phyloP scores from a whole-genome alignment of 2,113 vertebrate genomes.

The Crotalus horridus region DNA sequence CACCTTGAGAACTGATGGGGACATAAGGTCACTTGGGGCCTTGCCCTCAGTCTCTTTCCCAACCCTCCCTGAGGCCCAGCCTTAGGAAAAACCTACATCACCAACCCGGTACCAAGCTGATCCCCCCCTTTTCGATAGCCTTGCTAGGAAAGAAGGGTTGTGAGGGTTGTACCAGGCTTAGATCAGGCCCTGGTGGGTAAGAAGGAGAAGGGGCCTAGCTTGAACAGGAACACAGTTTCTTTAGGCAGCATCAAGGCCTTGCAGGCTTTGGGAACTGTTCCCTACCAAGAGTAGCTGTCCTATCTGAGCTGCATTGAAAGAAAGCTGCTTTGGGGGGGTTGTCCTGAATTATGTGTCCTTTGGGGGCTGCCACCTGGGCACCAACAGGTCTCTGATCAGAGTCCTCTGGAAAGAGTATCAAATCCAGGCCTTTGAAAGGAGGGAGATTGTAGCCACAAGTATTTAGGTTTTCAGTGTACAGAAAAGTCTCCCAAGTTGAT shows the following conservation, averaged over 20 bases:
- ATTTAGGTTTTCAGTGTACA: not conserved
- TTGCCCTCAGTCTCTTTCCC: not conserved
- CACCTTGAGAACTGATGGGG: not conserved
- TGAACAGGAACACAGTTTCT: not conserved
- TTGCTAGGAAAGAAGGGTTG: not conserved
- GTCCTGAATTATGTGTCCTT: fast-evolving
- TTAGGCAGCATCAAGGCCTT: not conserved
- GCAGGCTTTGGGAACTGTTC: not conserved
- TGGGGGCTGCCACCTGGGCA: not conserved
- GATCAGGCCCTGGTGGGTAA: not conserved
- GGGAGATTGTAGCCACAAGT: too few relatives aligned
- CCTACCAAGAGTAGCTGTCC: not conserved
- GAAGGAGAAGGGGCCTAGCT: too few relatives aligned
- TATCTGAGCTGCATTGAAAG: not conserved
- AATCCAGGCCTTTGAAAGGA: not conserved
- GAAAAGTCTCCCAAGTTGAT: not conserved
- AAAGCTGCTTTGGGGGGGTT: not conserved
- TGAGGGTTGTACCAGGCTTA: not conserved
- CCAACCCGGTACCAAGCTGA: not conserved
- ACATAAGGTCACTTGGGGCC: not conserved
- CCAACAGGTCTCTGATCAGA: not conserved
- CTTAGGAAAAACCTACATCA: not conserved
- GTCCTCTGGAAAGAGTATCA: not conserved
- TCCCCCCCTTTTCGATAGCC: not conserved
- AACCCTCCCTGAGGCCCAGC: not conserved